Conservation (phyloP, 2,888 invertebrate genomes). For the Leucoptera coffeella region DNA sequence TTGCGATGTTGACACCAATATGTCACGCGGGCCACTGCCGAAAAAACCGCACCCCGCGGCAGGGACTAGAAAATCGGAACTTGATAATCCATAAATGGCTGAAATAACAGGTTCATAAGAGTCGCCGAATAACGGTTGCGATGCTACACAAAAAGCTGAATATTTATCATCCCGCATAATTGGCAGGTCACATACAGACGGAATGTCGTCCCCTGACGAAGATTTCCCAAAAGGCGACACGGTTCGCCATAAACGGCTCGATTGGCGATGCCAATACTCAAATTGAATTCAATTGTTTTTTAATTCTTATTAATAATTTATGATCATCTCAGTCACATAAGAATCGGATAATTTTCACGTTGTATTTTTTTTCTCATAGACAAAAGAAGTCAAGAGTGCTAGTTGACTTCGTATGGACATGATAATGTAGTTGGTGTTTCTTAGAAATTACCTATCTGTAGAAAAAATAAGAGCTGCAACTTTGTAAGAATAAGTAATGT, state of each 20-base stretch:
- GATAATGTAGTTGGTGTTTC: too few relatives aligned
- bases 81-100: constrained; percentile 21
- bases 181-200: constrained; percentile 29
- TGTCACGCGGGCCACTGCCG: constrained; percentile 20
- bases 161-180: constrained; percentile 31
- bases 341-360: too few relatives aligned
- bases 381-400: too few relatives aligned
- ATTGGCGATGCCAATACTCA: constrained; percentile 21
- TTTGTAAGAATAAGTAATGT: too few relatives aligned
- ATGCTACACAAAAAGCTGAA: constrained; percentile 24
- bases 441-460: too few relatives aligned
- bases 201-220: constrained; percentile 31
- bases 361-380: too few relatives aligned
- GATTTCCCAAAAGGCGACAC: constrained; percentile 33
- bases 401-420: too few relatives aligned
- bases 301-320: constrained; percentile 2
- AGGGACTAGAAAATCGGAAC: constrained; percentile 46
- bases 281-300: constrained; percentile 26
- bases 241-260: constrained; percentile 21
- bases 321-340: too few relatives aligned
- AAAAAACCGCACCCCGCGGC: constrained; percentile 28
- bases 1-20: constrained; percentile 44
- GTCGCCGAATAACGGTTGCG: constrained; percentile 35
- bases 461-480: too few relatives aligned
- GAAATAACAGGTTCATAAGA: constrained; percentile 30